Conservation (phyloP, 1,140 invertebrate species). For the Lithobius niger region DNA sequence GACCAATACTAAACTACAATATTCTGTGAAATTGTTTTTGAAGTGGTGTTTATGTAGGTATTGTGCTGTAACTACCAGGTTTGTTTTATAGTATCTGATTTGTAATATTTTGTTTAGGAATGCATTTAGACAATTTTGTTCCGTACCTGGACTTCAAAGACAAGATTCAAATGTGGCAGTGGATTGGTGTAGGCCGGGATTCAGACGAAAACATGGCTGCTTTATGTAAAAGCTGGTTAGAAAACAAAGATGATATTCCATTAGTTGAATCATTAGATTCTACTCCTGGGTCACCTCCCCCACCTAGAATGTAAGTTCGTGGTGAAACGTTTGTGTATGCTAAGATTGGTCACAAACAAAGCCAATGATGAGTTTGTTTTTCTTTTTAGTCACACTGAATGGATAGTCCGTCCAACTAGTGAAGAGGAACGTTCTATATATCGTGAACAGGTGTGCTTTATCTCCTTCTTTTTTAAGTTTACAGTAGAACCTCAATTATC, state of each 20-base stretch:
- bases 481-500: too few species aligned
- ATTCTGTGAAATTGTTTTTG: too few species aligned
- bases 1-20: too few species aligned
- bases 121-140: conserved; percentile 75
- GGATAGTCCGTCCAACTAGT: conserved; percentile 65
- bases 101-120: conserved; percentile 33
- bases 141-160: conserved; percentile 84
- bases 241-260: conserved; percentile 36
- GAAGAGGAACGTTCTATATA: conserved; percentile 62
- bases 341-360: background rate
- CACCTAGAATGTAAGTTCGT: conserved; percentile 29
- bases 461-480: too few species aligned
- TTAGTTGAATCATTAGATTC: conserved; percentile 22
- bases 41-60: too few species aligned
- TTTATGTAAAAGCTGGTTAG: conserved; percentile 61
- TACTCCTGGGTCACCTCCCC: conserved; percentile 30
- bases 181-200: conserved; percentile 90
- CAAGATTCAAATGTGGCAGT: conserved; percentile 56
- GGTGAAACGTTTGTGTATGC: background rate
- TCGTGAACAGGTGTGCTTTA: conserved; percentile 55
- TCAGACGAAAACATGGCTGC: conserved; percentile 60
- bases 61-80: too few species aligned
- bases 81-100: too few species aligned
- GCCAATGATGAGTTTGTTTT: background rate
- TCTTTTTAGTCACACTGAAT: conserved; percentile 43